phyloP scores from a whole-genome alignment of 2,797 vertebrate genomes.

The Lacerta agilis region DNA sequence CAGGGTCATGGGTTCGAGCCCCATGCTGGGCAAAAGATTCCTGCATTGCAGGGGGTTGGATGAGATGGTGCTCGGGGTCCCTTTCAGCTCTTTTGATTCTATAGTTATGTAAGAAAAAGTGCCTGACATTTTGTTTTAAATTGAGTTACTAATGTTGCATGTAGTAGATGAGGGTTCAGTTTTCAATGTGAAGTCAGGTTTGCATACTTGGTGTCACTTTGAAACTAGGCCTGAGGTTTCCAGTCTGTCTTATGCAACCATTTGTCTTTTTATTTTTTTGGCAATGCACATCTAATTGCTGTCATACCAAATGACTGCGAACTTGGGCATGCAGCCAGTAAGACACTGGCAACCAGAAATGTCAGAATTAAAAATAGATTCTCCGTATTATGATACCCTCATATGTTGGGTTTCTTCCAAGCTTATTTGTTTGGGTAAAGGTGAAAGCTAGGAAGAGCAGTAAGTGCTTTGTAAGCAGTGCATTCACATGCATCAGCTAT shows the following conservation, averaged over 20 bases:
- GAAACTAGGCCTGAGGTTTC: neutral
- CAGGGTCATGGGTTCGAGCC: no score
- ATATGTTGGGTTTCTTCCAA: neutral
- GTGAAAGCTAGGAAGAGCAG: neutral
- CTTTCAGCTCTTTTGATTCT: no score
- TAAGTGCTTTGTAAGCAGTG: neutral
- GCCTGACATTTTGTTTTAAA: neutral
- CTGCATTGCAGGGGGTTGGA: no score
- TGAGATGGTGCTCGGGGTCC: no score
- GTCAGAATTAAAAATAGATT: neutral
- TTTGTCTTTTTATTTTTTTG: neutral
- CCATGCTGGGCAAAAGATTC: no score
- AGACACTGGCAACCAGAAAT: neutral
- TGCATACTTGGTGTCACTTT: neutral
- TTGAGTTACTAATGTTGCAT: neutral
- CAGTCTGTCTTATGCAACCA: no score
- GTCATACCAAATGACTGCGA: neutral
- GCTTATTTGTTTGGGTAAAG: no score
- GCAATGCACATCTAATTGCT: neutral
- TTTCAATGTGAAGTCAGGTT: neutral
- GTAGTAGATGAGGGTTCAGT: neutral
- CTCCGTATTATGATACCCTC: neutral
- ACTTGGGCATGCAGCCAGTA: neutral
- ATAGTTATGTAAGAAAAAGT: neutral
- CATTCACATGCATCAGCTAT: neutral